Conservation (phyloP, 2,113 vertebrate genomes). For the Eulemur rufifrons region DNA sequence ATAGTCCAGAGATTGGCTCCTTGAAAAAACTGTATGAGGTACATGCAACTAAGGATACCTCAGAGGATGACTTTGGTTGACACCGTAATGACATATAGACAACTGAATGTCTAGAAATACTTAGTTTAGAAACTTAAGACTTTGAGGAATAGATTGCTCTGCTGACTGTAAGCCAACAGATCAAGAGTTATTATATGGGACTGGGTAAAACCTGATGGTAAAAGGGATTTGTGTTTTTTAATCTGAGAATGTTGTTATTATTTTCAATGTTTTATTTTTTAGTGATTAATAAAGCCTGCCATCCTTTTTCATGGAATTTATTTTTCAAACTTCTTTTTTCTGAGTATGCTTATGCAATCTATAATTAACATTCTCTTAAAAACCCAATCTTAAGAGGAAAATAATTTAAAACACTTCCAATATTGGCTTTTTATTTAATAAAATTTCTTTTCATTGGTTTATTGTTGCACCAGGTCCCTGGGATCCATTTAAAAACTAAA, state of each 20-base stretch:
- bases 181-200: background rate
- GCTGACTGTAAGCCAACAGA: background rate
- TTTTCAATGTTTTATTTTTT: background rate
- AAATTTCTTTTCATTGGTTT: background rate
- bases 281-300: background rate
- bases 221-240: background rate
- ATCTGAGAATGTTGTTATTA: background rate
- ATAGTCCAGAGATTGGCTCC: background rate
- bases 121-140: background rate
- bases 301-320: background rate
- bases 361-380: background rate
- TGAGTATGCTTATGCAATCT: background rate
- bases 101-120: background rate
- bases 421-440: background rate
- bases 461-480: background rate
- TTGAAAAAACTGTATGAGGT: background rate
- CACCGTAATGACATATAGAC: background rate
- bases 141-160: background rate
- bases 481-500: background rate
- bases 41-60: background rate
- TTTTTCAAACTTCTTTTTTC: background rate
- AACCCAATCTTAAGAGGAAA: background rate
- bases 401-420: background rate
- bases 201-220: background rate
- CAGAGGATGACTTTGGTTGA: background rate